These are phyloP conservation scores for Tenebrosternarchus preto DNA, from an alignment of 2,113 vertebrate species.

Conservation along the genomic window DNA sequence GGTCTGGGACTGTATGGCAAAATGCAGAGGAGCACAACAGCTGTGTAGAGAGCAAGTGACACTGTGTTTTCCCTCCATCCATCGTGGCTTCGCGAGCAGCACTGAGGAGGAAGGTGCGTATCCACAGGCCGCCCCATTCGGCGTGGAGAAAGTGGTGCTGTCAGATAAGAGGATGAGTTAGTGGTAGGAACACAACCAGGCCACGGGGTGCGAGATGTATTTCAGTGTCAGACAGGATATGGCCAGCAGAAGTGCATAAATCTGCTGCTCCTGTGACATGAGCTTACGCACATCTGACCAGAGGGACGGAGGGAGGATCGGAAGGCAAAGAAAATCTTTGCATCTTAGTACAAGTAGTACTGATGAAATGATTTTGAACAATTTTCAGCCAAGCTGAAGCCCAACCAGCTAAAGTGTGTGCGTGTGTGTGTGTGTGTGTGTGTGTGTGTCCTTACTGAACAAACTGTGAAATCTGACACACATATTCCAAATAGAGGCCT, in stretches of 20 bases:
- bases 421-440: conserved; percentile 32
- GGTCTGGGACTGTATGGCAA: neutral
- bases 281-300: neutral
- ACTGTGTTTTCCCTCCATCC: too few relatives aligned
- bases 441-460: conserved; percentile 22
- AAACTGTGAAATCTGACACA: conserved; percentile 23
- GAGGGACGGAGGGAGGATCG: too few relatives aligned
- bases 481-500: neutral
- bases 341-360: neutral
- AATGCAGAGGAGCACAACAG: neutral
- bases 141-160: conserved; percentile 24
- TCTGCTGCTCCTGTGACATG: neutral
- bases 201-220: neutral
- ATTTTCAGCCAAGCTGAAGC: too few relatives aligned
- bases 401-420: neutral
- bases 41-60: too few relatives aligned
- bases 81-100: too few relatives aligned
- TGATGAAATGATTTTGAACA: neutral
- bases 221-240: neutral
- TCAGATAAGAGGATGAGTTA: conserved; percentile 17
- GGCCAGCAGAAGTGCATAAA: conserved; percentile 6
- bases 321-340: neutral
- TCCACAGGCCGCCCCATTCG: neutral
- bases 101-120: too few relatives aligned
- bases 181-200: conserved; percentile 6